Evolutionary conservation across 2,113 vertebrate species (phyloP).

Genomic region (Plectropomus leopardus): DNA sequence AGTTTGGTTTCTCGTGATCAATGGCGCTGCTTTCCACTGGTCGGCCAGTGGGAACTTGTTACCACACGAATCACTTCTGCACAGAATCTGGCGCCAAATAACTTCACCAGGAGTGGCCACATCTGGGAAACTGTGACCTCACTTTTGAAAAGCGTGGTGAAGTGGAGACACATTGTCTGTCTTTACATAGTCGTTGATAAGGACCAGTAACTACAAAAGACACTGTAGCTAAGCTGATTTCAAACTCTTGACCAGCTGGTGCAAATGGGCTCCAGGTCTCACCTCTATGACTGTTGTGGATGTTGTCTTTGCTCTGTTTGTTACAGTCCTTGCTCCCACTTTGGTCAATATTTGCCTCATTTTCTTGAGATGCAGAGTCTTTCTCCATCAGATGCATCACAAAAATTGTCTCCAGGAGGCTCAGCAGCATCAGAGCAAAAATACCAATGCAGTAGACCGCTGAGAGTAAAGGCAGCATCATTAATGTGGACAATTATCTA

Average conservation of each 20-base stretch:
- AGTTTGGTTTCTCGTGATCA: no score
- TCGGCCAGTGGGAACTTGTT: no score
- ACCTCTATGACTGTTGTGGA: background rate
- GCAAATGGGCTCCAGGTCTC: background rate
- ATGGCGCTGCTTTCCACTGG: no score
- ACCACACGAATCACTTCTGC: no score
- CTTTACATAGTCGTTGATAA: no score
- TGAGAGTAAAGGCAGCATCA: constrained; percentile 13
- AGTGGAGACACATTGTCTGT: no score
- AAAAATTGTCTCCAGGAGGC: constrained; percentile 84
- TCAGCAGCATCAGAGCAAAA: constrained; percentile 85
- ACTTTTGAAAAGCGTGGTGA: no score
- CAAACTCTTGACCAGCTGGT: background rate
- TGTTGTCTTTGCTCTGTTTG: background rate
- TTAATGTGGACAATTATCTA: background rate
- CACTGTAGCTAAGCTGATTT: background rate
- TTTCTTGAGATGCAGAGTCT: constrained; percentile 32
- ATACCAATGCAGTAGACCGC: constrained; percentile 79
- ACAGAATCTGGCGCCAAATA: no score
- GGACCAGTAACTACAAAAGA: background rate
- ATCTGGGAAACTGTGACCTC: no score
- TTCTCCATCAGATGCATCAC: constrained; percentile 75
- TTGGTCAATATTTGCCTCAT: background rate
- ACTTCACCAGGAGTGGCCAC: no score
- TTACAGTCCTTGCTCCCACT: background rate